A percentile compares a stretch with the other conserved stretches of the same genome.
Conservation (phyloP, 2,113 vertebrate genomes). For the Odobenus rosmarus region DNA sequence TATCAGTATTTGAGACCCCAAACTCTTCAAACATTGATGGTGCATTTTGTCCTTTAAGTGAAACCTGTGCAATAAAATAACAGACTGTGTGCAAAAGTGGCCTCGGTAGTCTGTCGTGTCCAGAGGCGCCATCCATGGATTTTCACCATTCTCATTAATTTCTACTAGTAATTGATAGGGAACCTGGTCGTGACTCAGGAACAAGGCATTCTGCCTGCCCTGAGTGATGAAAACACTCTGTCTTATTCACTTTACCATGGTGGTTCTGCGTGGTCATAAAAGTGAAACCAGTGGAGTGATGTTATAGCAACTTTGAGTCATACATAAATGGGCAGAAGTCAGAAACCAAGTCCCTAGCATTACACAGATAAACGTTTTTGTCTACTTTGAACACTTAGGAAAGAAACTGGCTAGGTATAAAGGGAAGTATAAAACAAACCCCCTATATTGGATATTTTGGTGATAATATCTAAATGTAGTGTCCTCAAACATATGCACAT, state of each 20-base stretch:
- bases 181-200: neutral
- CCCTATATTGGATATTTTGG: neutral
- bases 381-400: neutral
- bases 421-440: neutral
- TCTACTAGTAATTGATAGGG: conserved; percentile 24
- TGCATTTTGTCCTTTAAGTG: conserved; percentile 86
- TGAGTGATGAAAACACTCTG: neutral
- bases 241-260: neutral
- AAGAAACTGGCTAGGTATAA: neutral
- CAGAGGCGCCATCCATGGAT: conserved; percentile 8
- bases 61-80: conserved; percentile 89
- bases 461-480: neutral
- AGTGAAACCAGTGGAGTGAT: neutral
- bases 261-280: neutral
- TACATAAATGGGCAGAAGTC: neutral
- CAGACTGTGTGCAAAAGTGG: conserved; percentile 81
- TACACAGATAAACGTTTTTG: neutral
- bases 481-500: neutral
- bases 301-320: neutral
- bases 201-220: neutral
- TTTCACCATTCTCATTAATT: neutral
- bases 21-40: conserved; percentile 85
- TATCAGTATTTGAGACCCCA: conserved; percentile 76
- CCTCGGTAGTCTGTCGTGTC: conserved; percentile 63
- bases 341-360: conserved; percentile 1